Percentiles rank a stretch among this genome's conserved stretches.
phyloP scores from a whole-genome alignment of 2,113 vertebrate genomes.

The Saccopteryx leptura region DNA sequence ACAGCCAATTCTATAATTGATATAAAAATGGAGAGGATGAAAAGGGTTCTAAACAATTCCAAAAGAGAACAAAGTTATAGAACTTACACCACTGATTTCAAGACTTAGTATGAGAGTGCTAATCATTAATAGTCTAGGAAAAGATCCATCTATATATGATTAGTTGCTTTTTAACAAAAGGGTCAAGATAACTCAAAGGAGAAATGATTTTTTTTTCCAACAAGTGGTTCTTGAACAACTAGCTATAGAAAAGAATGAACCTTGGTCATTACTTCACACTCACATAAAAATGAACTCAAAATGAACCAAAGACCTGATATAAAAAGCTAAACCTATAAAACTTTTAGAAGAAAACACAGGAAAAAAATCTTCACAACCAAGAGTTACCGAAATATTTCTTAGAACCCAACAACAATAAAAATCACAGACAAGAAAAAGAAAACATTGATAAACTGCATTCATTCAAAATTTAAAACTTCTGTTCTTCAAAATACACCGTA shows the following conservation, averaged over 20 bases:
- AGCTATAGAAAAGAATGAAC: not conserved
- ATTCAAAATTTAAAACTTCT: conserved; percentile 28
- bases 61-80: not conserved
- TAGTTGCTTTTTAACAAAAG: conserved; percentile 37
- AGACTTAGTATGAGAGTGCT: not conserved
- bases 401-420: not conserved
- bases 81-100: not conserved
- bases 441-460: not conserved
- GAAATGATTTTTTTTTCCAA: not conserved
- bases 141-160: not conserved
- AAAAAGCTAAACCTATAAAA: conserved; percentile 27
- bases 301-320: not conserved
- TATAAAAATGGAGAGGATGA: not conserved
- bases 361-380: not conserved
- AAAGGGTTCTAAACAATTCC: not conserved
- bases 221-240: not conserved
- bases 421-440: not conserved
- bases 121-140: not conserved
- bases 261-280: not conserved
- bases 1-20: not conserved
- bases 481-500: not conserved
- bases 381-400: not conserved
- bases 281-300: conserved; percentile 55
- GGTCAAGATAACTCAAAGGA: conserved; percentile 36
- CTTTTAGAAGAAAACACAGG: not conserved